A percentile compares a stretch with the other conserved stretches of the same genome.
phyloP scores from a whole-genome alignment of 1,140 invertebrate genomes.

The Venustaconcha ellipsiformis region DNA sequence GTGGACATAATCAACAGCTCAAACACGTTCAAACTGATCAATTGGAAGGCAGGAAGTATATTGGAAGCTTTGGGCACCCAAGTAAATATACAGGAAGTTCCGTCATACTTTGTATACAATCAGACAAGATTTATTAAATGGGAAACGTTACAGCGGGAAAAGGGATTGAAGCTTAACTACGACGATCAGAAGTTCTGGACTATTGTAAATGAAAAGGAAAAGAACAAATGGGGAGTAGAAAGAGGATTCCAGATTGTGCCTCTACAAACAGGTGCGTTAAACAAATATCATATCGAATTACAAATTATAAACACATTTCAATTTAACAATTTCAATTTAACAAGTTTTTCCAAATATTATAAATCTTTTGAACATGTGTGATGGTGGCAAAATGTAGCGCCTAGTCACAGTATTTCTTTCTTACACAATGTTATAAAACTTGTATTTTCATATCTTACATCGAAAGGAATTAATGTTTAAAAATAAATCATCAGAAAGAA shows the following conservation, averaged over 20 bases:
- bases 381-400: no score
- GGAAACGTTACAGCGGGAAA: conserved; percentile 21
- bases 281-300: no score
- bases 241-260: conserved; percentile 27
- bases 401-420: no score
- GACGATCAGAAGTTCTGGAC: conserved; percentile 27
- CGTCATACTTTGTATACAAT: conserved; percentile 27
- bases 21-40: conserved; percentile 46
- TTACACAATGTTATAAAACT: no score
- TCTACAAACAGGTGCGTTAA: conserved; percentile 3
- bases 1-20: conserved; percentile 42
- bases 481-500: no score
- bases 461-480: no score
- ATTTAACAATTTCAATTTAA: no score
- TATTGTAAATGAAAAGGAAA: conserved; percentile 29
- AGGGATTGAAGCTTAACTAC: conserved; percentile 15
- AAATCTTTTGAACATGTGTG: no score
- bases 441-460: no score
- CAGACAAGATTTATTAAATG: conserved; percentile 31
- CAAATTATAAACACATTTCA: no score
- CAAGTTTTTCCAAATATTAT: no score
- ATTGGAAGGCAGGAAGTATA: conserved; percentile 28
- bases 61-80: conserved; percentile 26
- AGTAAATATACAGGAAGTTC: conserved; percentile 4
- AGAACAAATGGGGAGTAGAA: conserved; percentile 36